phyloP scores from a whole-genome alignment of 2,888 invertebrate genomes.

The Artemia sinica region DNA sequence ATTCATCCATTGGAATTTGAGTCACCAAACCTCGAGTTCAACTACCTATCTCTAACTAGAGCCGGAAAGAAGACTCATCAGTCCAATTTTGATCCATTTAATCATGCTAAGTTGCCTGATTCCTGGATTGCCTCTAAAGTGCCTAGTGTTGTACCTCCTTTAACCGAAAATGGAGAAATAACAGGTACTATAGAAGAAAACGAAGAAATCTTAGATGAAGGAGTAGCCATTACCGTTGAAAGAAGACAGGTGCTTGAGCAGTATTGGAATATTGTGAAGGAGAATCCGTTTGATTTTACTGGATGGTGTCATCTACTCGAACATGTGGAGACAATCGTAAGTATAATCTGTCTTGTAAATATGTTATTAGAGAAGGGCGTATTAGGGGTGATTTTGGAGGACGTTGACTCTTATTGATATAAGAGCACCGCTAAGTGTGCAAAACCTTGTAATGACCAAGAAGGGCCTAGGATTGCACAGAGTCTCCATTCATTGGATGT shows the following conservation, averaged over 20 bases:
- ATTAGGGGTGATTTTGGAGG: no score
- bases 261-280: constrained; percentile 29
- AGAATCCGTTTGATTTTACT: constrained; percentile 29
- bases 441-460: no score
- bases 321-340: constrained; percentile 28
- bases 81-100: background rate
- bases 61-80: background rate
- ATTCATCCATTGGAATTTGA: constrained; percentile 2
- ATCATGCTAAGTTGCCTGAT: background rate
- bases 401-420: no score
- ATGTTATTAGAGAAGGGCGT: no score
- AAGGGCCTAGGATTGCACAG: no score
- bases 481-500: no score
- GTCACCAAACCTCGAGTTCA: background rate
- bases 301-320: constrained; percentile 29
- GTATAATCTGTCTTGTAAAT: background rate
- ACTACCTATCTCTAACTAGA: background rate
- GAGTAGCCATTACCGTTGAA: background rate
- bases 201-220: background rate
- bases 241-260: constrained; percentile 24
- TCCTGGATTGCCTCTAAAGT: constrained; percentile 4
- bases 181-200: background rate
- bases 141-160: background rate
- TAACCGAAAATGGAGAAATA: background rate
- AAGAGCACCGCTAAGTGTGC: no score